Evolutionary conservation across 35 echinoderm and acorn worm species (phyloP).

Genomic region (Heliocidaris erythrogramma): DNA sequence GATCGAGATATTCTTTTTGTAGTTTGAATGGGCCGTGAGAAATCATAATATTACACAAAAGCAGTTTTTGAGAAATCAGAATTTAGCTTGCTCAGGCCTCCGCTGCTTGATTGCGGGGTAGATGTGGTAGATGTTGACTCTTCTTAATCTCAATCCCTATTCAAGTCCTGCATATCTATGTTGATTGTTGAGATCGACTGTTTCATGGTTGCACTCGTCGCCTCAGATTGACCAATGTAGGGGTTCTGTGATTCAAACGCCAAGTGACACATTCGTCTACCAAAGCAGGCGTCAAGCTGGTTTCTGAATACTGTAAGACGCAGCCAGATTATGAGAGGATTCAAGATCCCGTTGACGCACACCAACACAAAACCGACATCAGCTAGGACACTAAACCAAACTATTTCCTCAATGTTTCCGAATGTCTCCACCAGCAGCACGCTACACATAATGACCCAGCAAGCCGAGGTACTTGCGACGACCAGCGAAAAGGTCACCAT

Average conservation of each 20-base stretch:
- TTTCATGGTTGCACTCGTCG: background rate
- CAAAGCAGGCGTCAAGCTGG: background rate
- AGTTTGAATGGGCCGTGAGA: no score
- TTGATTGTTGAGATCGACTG: background rate
- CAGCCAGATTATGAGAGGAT: background rate
- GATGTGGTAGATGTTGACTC: no score
- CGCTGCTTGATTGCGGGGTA: no score
- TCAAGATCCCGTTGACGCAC: background rate
- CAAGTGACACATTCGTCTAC: background rate
- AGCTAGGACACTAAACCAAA: background rate
- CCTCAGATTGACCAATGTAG: background rate
- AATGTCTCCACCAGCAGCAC: background rate
- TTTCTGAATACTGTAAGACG: background rate
- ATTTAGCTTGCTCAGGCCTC: no score
- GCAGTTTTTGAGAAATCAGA: no score
- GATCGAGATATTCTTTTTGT: no score
- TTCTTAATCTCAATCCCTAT: background rate
- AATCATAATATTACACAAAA: no score
- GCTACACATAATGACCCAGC: background rate
- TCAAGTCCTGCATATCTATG: background rate
- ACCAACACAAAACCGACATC: background rate
- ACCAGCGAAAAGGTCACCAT: background rate
- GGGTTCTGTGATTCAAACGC: background rate
- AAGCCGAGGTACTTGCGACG: background rate
- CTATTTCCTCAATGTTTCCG: background rate